These are phyloP conservation scores for Prunella fulvescens DNA, from an alignment of 2,113 vertebrate species.

Conservation along the genomic window DNA sequence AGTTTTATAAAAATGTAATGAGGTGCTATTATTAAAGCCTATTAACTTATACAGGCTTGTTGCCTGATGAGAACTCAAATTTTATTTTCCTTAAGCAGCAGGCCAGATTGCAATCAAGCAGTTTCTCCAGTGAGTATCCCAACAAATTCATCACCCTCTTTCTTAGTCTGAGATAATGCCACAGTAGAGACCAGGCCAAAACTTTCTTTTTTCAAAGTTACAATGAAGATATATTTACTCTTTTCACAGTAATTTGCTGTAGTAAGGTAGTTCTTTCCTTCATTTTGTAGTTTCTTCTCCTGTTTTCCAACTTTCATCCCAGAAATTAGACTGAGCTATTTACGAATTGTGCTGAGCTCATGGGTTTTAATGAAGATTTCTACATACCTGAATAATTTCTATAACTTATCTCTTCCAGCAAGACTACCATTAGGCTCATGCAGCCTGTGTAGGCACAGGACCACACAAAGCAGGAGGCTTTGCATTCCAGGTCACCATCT, in stretches of 20 bases:
- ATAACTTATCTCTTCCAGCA: neutral
- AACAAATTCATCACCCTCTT: constrained; percentile 57
- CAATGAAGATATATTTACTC: constrained; percentile 9
- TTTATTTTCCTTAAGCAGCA: constrained; percentile 62
- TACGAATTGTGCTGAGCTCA: neutral
- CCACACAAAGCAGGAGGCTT: constrained; percentile 43
- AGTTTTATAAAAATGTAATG: constrained; percentile 58
- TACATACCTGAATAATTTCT: neutral
- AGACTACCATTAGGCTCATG: neutral
- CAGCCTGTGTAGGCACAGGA: neutral
- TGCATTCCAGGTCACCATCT: constrained; percentile 41
- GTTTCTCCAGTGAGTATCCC: constrained; percentile 36
- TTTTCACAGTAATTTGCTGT: neutral
- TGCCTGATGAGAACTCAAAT: constrained; percentile 59
- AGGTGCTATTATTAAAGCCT: constrained; percentile 68
- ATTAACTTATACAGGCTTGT: constrained; percentile 60
- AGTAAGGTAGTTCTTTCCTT: neutral
- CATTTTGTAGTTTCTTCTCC: neutral
- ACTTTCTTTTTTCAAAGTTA: neutral
- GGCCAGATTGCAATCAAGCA: constrained; percentile 69
- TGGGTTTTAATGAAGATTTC: constrained; percentile 1
- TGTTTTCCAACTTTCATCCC: neutral
- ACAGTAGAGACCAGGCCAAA: constrained; percentile 7
- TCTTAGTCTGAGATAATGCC: constrained; percentile 57
- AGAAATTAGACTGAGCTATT: neutral